Percentiles rank a stretch among this genome's conserved stretches.
Evolutionary conservation across 2,113 vertebrate species (phyloP).

Genomic region (Leucosticte australis): DNA sequence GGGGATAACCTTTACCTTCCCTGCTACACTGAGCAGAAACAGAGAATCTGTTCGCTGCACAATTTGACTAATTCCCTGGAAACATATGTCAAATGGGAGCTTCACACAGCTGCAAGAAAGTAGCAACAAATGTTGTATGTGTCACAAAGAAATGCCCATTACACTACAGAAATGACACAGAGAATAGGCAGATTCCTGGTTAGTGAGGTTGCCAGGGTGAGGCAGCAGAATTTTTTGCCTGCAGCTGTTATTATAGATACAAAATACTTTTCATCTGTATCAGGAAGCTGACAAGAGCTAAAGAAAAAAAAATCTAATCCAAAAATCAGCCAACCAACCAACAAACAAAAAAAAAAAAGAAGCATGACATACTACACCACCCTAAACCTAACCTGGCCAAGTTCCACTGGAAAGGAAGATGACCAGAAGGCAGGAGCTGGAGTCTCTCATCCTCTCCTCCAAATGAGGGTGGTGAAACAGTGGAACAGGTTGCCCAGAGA

Average conservation of each 20-base stretch:
- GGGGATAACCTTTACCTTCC: conserved; percentile 23
- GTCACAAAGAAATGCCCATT: background rate
- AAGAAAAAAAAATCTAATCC: background rate
- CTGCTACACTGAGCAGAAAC: background rate
- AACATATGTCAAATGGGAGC: background rate
- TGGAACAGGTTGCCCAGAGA: background rate
- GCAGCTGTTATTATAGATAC: background rate
- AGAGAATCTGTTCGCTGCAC: background rate
- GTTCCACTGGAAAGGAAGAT: background rate
- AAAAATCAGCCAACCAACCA: background rate
- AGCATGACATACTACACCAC: background rate
- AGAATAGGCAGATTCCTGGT: background rate
- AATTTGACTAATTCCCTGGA: background rate
- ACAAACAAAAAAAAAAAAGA: too few species aligned
- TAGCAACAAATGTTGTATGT: background rate
- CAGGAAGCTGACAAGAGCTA: background rate
- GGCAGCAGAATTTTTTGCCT: background rate
- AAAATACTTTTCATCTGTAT: background rate
- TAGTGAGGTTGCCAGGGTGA: background rate
- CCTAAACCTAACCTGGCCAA: background rate
- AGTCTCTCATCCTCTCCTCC: background rate
- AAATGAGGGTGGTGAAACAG: background rate
- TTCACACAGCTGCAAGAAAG: background rate
- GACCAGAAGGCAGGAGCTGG: background rate
- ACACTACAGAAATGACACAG: background rate